These are phyloP conservation scores for Drosophila algonquin DNA, from an alignment of 2,888 invertebrate genomes.

Conservation along the genomic window DNA sequence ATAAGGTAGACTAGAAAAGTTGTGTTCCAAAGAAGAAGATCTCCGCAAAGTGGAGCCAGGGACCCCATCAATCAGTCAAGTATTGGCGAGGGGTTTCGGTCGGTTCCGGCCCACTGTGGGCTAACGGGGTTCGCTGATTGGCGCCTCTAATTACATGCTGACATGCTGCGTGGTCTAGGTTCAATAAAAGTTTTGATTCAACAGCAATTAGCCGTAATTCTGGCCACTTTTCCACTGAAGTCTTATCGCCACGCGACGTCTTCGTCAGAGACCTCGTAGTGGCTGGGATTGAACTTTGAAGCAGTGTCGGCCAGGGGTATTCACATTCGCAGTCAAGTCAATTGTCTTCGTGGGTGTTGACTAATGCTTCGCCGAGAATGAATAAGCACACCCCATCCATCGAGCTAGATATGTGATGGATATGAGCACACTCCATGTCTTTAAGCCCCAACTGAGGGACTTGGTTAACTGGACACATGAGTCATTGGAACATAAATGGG, in stretches of 20 bases:
- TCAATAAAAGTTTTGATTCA: conserved; percentile 35
- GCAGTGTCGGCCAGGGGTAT: conserved; percentile 21
- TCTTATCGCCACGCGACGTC: conserved; percentile 34
- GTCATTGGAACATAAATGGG: not conserved
- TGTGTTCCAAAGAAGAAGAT: not conserved
- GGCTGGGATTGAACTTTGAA: conserved; percentile 29
- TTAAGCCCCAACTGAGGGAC: not conserved
- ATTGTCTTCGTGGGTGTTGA: conserved; percentile 41
- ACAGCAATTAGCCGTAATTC: conserved; percentile 25
- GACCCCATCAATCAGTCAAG: not conserved
- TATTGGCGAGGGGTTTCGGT: not conserved
- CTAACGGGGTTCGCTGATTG: too few relatives aligned
- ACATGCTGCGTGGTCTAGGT: not conserved
- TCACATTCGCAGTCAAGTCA: conserved; percentile 22
- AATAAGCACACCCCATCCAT: conserved; percentile 31
- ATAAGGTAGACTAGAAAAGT: conserved; percentile 25
- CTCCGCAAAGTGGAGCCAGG: not conserved
- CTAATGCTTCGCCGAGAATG: conserved; percentile 41
- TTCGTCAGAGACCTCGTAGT: not conserved
- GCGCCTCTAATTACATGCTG: conserved; percentile 13
- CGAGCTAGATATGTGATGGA: conserved; percentile 8
- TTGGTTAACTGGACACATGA: not conserved
- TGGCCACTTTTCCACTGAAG: conserved; percentile 37
- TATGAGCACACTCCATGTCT: not conserved
- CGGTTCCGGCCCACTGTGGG: not conserved